These are phyloP conservation scores for Aphidius gifuensis DNA, from an alignment of 1,140 invertebrate genomes.

Conservation along the genomic window DNA sequence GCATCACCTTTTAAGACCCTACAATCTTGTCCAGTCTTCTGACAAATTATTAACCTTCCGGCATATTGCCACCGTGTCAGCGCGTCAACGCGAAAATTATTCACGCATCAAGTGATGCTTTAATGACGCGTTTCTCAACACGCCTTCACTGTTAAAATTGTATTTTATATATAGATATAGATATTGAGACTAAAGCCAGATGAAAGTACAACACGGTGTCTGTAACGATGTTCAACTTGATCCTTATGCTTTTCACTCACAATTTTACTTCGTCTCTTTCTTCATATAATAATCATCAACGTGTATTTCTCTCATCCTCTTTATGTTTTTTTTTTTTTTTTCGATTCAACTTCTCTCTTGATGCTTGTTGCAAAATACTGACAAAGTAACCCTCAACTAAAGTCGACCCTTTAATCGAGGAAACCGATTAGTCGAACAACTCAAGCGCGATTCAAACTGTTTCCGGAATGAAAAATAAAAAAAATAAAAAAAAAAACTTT, in stretches of 20 bases:
- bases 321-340: too few relatives aligned
- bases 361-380: conserved; percentile 16
- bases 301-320: too few relatives aligned
- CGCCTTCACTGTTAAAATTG: neutral
- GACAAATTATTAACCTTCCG: conserved; percentile 32
- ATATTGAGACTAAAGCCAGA: neutral
- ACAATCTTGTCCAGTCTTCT: conserved; percentile 8
- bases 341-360: neutral
- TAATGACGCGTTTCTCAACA: conserved; percentile 25
- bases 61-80: conserved; percentile 10
- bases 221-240: conserved; percentile 10
- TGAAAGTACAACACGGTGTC: neutral
- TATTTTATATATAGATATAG: neutral
- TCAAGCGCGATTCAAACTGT: conserved; percentile 23
- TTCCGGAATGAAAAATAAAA: conserved; percentile 7
- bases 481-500: neutral
- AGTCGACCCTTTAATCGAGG: conserved; percentile 21
- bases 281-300: neutral
- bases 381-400: conserved; percentile 1
- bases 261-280: neutral
- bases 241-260: neutral
- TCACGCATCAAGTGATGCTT: conserved; percentile 27
- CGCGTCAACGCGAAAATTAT: conserved; percentile 29
- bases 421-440: conserved; percentile 23
- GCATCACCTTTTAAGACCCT: conserved; percentile 12